These are phyloP conservation scores for Oryctes rhinoceros DNA, from an alignment of 1,140 invertebrate genomes.

Conservation along the genomic window DNA sequence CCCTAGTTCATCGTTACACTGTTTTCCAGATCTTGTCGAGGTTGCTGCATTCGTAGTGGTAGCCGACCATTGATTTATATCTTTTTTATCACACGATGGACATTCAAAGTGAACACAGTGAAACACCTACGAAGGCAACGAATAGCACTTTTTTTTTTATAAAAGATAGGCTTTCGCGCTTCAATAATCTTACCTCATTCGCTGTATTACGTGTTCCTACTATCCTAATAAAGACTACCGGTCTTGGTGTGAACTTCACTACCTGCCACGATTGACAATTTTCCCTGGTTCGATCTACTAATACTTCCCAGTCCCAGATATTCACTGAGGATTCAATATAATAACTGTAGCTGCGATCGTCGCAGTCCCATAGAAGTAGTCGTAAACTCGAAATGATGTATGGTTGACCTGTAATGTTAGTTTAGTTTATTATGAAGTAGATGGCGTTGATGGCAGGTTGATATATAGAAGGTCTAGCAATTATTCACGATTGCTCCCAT, in stretches of 20 bases:
- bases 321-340: conserved; percentile 96
- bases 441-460: not conserved
- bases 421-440: too few relatives aligned
- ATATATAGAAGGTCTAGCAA: too few relatives aligned
- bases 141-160: too few relatives aligned
- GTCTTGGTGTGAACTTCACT: conserved; percentile 80
- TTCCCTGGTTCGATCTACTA: conserved; percentile 80
- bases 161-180: too few relatives aligned
- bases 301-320: conserved; percentile 86
- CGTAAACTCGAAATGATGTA: conserved; percentile 92
- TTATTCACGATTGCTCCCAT: too few relatives aligned
- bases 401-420: conserved; percentile 81
- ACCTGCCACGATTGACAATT: conserved; percentile 92
- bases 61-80: conserved; percentile 52
- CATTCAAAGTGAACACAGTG: conserved; percentile 98
- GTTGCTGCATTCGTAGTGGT: conserved; percentile 52
- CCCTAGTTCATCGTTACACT: conserved; percentile 27
- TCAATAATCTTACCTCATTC: conserved; percentile 78
- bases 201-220: conserved; percentile 96
- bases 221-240: conserved; percentile 94
- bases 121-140: conserved; percentile 78
- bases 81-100: conserved; percentile 73
- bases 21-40: conserved; percentile 55
- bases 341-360: conserved; percentile 95
- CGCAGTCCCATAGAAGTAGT: conserved; percentile 96